Evolutionary conservation across 1,140 invertebrate species (phyloP).

Genomic region (Wiebesia pumilae): DNA sequence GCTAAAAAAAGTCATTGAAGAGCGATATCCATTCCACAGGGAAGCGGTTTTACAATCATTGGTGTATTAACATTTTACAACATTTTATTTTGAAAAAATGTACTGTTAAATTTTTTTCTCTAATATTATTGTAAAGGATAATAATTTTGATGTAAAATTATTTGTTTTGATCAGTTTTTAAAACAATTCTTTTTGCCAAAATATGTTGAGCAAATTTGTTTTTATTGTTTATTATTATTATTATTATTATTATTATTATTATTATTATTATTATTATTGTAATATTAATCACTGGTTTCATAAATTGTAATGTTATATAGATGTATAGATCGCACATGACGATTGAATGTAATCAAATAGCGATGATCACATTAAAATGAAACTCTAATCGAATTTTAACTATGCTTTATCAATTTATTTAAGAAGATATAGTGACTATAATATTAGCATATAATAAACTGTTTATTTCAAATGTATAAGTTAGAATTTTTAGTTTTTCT

Average conservation of each 20-base stretch:
- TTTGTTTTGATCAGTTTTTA: conserved; percentile 30
- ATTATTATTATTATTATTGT: conserved; percentile 37
- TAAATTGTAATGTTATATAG: conserved; percentile 47
- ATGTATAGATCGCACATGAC: conserved; percentile 49
- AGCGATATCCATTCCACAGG: conserved; percentile 46
- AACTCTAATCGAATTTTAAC: conserved; percentile 42
- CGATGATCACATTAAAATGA: conserved; percentile 51
- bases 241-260: conserved; percentile 37
- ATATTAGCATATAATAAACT: not conserved
- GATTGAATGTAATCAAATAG: conserved; percentile 53
- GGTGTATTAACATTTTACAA: conserved; percentile 22
- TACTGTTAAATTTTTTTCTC: conserved; percentile 41
- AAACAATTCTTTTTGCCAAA: conserved; percentile 6
- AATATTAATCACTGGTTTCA: conserved; percentile 42
- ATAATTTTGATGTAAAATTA: conserved; percentile 37
- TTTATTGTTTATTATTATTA: conserved; percentile 43
- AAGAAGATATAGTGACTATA: conserved; percentile 3
- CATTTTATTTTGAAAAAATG: conserved; percentile 44
- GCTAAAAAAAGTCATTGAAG: conserved; percentile 32
- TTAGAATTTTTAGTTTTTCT: too few relatives aligned
- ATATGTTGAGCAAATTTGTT: conserved; percentile 20
- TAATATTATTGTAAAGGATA: conserved; percentile 11
- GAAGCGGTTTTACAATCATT: conserved; percentile 50
- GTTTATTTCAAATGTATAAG: too few relatives aligned
- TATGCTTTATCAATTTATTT: conserved; percentile 37